These are phyloP conservation scores for Brachypteracias leptosomus DNA, from an alignment of 2,113 vertebrate species.

Conservation along the genomic window DNA sequence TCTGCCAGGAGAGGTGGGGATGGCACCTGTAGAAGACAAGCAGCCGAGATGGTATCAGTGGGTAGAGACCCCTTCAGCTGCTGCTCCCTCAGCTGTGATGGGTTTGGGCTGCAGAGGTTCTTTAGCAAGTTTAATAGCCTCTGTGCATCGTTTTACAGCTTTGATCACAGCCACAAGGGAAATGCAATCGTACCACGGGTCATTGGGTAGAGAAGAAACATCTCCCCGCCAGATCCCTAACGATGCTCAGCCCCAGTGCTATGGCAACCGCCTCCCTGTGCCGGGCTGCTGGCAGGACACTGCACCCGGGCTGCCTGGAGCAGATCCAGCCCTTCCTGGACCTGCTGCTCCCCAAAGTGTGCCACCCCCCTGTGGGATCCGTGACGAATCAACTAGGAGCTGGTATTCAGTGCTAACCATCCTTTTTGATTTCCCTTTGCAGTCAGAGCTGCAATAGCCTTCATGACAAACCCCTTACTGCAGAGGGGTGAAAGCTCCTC, in stretches of 20 bases:
- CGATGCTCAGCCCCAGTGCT: fast-evolving
- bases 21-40: background rate
- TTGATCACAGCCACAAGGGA: background rate
- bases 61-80: background rate
- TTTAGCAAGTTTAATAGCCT: background rate
- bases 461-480: background rate
- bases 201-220: background rate
- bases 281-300: background rate
- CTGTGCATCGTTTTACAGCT: fast-evolving
- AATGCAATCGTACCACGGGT: background rate
- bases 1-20: background rate
- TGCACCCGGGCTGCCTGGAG: background rate
- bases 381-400: background rate
- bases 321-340: background rate
- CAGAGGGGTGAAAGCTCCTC: background rate
- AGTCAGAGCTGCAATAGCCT: background rate
- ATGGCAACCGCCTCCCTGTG: background rate
- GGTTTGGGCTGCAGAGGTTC: background rate
- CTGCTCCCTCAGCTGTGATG: background rate
- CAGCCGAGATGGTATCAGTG: fast-evolving
- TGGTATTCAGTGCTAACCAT: background rate
- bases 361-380: background rate
- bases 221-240: background rate
- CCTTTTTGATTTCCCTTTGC: background rate
- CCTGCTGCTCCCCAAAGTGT: background rate